A percentile compares a stretch with the other conserved stretches of the same genome.
These are phyloP conservation scores for Tribolium castaneum DNA, from an alignment of 1,140 invertebrate genomes.

Conservation along the genomic window DNA sequence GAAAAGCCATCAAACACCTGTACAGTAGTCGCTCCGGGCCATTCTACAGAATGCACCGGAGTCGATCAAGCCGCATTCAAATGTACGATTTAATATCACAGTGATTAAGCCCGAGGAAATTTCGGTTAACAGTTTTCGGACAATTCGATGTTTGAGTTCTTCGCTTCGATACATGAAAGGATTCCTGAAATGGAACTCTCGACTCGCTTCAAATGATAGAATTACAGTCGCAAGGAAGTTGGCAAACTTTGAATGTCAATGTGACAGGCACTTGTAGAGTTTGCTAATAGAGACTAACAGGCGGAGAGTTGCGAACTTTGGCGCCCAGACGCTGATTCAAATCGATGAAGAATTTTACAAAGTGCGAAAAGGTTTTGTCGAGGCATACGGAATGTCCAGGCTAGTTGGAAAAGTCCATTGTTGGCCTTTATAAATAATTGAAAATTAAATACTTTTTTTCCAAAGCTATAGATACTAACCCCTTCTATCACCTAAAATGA, in stretches of 20 bases:
- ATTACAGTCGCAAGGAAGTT: neutral
- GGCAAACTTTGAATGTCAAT: conserved; percentile 8
- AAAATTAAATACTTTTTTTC: too few relatives aligned
- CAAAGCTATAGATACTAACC: too few relatives aligned
- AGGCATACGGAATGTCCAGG: too few relatives aligned
- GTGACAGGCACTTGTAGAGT: conserved; percentile 8
- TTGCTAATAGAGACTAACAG: conserved; percentile 7
- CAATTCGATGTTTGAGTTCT: neutral
- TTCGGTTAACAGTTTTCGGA: neutral
- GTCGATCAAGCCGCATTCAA: conserved; percentile 8
- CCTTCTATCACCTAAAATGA: too few relatives aligned
- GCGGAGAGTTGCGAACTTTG: neutral
- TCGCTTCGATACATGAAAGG: neutral
- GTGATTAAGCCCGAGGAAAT: neutral
- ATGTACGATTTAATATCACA: neutral
- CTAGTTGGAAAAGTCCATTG: too few relatives aligned
- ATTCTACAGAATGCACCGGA: conserved; percentile 9
- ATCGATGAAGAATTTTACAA: too few relatives aligned
- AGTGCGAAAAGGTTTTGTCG: too few relatives aligned
- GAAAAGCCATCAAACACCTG: conserved; percentile 34
- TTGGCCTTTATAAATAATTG: too few relatives aligned
- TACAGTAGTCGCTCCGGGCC: neutral
- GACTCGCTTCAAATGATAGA: neutral
- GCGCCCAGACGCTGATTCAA: too few relatives aligned
- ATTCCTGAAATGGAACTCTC: neutral